Base-by-base conservation (phyloP, 2,113 vertebrate genomes). In the Nibea coibor region DNA sequence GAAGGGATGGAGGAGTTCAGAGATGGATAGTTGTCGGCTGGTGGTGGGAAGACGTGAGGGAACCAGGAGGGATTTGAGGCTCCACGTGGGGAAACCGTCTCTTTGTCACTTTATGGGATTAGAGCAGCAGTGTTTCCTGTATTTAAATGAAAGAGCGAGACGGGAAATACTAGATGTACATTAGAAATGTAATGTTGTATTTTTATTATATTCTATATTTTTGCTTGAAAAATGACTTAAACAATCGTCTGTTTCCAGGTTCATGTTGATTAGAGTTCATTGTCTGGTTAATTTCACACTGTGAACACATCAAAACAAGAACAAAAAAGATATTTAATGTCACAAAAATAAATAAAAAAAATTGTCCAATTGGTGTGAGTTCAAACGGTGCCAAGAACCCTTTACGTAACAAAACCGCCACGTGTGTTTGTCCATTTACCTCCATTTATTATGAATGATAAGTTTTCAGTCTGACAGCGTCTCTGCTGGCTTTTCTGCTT, bases 381-480 rank as follows among this genome's bases (percentile, higher is more conserved):
- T 28, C 53, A 58, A 0, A 14, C 57, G 43, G 28, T 6, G 4
- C 31, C 12, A 15, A 31, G 4, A 6, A 12, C 0, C 19, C 3
- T 16, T 83, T 75, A 45, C 51, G 8, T 75, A 71, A 84, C 48
- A 61, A 66, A 71, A 66, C 20, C 31, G 3, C 35, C 0, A 24
- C 20, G 16, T 11, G 51, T 24, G 16, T 67, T 43, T 35, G 8
- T 84, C 72, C 58, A 66, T 90, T 86, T 63, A 61, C 62, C 59
- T 81, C 66, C 67, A 87, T 89, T 76, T 50, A 84, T 87, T 85
- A 90, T 91, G 71, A 12, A 88, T 83, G 77, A 54, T 57, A 78
- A 75, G 84, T 86, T 87, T 85, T 75, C 57, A 66, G 66, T 20
- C 12, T 16, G 31, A 47, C 65, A 26, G 76, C 35, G 31, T 63